These are phyloP conservation scores for Mayetiola destructor DNA, from an alignment of 2,888 invertebrate species.

Conservation along the genomic window DNA sequence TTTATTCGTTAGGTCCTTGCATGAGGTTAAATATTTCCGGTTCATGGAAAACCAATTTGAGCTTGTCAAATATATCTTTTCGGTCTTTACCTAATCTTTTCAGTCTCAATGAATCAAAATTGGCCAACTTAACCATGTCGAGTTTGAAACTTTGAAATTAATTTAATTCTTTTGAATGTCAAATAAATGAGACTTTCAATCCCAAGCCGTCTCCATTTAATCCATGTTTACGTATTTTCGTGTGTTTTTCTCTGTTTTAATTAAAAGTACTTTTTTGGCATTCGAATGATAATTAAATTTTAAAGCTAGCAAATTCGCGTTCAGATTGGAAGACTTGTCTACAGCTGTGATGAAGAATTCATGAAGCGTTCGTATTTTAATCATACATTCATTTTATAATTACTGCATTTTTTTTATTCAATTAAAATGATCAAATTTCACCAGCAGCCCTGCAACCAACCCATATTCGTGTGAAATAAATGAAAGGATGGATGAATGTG, in stretches of 20 bases:
- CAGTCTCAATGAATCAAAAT: not conserved
- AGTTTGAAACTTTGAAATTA: not conserved
- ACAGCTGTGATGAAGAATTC: not conserved
- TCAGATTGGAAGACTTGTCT: no score
- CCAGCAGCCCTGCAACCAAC: no score
- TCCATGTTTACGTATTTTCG: not conserved
- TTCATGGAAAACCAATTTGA: conserved; percentile 6
- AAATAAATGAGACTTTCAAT: not conserved
- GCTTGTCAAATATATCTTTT: conserved; percentile 5
- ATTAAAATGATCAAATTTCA: no score
- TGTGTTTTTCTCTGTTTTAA: not conserved
- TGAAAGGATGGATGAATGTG: no score
- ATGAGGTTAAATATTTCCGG: conserved; percentile 11
- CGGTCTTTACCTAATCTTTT: not conserved
- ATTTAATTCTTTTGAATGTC: not conserved
- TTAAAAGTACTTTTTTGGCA: conserved; percentile 1
- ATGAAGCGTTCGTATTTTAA: not conserved
- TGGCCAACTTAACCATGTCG: not conserved
- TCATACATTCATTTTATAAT: conserved; percentile 7
- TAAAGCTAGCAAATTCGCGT: not conserved
- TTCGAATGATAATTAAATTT: conserved; percentile 5
- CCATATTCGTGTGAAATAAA: no score
- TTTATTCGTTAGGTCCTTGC: conserved; percentile 3
- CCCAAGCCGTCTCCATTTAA: not conserved
- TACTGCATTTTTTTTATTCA: not conserved